Base-by-base conservation (phyloP, 2,888 invertebrate species). In the Parelbella ahira region DNA sequence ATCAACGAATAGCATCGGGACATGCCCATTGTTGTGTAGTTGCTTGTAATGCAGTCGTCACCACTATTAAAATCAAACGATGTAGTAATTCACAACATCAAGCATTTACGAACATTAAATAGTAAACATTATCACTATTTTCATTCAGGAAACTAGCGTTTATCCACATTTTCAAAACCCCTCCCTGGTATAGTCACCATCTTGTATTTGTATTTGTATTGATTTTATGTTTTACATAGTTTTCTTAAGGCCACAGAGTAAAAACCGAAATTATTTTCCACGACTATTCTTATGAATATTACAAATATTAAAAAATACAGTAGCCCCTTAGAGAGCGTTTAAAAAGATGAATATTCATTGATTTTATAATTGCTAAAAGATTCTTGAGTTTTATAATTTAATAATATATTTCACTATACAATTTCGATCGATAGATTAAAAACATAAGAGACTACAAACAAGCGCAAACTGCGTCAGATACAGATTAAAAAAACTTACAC, bases 1-100 rank as follows among this genome's bases (percentile, higher is more conserved):
- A 93, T 89, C 58, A 92, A 73, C 41, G 90, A 90, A 72, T 92
- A 93, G 79, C 93, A 93, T 53, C 92, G 90, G 51, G 90, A 90
- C 73, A 92, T 87, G 60, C 91, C 91, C 93, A 93, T 93, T 53
- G 54, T 78, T 46, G 12, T 13, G 37, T 39, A 21, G 32, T 9
- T n/a, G n/a, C n/a, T n/a, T n/a, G n/a, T n/a, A n/a, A n/a, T n/a
- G n/a, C n/a, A n/a, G n/a, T n/a, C n/a, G n/a, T n/a, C n/a, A n/a
- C n/a, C n/a, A n/a, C n/a, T n/a, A n/a, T n/a, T n/a, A n/a, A n/a
- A n/a, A n/a, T n/a, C n/a, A n/a, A n/a, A n/a, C n/a, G n/a, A n/a
- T n/a, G n/a, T n/a, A n/a, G n/a, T n/a, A n/a, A n/a, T n/a, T n/a
- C n/a, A n/a, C n/a, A n/a, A n/a, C n/a, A n/a, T n/a, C n/a, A n/a